phyloP scores from a whole-genome alignment of 2,797 vertebrate genomes.

The Pangasius macronema region DNA sequence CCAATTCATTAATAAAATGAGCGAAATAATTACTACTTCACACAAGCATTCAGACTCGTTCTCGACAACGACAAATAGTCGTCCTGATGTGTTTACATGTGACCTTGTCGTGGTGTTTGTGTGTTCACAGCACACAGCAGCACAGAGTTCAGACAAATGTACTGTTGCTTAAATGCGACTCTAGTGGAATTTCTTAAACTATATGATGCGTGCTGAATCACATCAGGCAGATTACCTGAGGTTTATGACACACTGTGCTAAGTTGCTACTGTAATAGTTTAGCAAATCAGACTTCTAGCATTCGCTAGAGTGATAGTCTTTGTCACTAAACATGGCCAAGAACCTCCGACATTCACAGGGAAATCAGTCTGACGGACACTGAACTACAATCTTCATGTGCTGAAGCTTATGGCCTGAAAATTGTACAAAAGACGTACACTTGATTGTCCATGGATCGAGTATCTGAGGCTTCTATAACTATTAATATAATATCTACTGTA shows the following conservation, averaged over 20 bases:
- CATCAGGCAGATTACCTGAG: not conserved
- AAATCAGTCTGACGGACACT: not conserved
- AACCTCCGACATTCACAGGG: not conserved
- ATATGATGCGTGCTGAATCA: too few species aligned
- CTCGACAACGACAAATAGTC: too few species aligned
- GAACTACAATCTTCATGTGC: not conserved
- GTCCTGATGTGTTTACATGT: too few species aligned
- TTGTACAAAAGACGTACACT: not conserved
- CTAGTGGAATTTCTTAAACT: not conserved
- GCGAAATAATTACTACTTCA: not conserved
- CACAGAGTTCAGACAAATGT: not conserved
- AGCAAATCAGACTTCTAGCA: not conserved
- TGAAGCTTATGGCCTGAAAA: not conserved
- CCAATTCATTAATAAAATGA: not conserved
- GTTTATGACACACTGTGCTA: not conserved
- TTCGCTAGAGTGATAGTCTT: not conserved
- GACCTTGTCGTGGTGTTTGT: too few species aligned
- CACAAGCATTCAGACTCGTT: not conserved
- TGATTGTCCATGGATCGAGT: not conserved
- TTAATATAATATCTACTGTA: not conserved
- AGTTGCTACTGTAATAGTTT: not conserved
- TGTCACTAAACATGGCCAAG: not conserved
- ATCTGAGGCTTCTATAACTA: not conserved
- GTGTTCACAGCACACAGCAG: not conserved
- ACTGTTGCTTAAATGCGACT: not conserved